Evolutionary conservation across 2,113 vertebrate genomes (phyloP).

Genomic region (Platichthys stellatus): DNA sequence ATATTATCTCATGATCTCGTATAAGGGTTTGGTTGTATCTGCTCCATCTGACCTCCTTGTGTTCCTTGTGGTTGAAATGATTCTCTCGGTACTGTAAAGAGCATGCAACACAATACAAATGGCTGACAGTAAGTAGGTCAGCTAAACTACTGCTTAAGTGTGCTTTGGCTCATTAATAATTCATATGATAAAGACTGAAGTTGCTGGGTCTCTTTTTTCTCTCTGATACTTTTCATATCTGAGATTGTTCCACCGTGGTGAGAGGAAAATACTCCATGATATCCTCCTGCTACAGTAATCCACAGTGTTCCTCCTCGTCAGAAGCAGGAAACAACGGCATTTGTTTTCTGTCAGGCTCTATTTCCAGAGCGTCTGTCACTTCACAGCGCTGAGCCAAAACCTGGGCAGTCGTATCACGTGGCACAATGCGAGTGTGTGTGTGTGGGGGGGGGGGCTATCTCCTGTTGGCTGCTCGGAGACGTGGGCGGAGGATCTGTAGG

Average conservation of each 20-base stretch:
- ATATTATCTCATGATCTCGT: neutral
- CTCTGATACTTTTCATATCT: constrained; percentile 24
- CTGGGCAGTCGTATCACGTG: constrained; percentile 19
- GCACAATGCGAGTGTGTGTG: neutral
- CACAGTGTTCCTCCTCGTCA: neutral
- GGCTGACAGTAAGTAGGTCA: constrained; percentile 70
- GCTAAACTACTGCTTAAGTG: constrained; percentile 72
- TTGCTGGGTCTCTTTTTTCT: constrained; percentile 37
- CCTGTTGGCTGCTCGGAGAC: neutral
- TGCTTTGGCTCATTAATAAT: constrained; percentile 71
- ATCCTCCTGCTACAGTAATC: neutral
- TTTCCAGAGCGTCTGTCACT: constrained; percentile 25
- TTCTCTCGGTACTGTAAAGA: constrained; percentile 13
- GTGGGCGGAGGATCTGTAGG: constrained; percentile 26
- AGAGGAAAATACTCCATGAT: neutral
- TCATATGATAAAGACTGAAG: constrained; percentile 58
- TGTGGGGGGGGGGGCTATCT: too few relatives aligned
- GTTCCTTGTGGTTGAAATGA: constrained; percentile 13
- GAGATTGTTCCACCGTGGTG: neutral
- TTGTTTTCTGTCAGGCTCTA: constrained; percentile 13
- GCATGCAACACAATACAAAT: constrained; percentile 58
- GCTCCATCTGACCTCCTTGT: neutral
- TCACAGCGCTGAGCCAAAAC: neutral
- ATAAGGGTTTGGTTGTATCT: neutral
- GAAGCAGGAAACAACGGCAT: constrained; percentile 13